Base-by-base conservation (phyloP, 64 coral and sea anemone species). In the Pocillopora damicornis region DNA sequence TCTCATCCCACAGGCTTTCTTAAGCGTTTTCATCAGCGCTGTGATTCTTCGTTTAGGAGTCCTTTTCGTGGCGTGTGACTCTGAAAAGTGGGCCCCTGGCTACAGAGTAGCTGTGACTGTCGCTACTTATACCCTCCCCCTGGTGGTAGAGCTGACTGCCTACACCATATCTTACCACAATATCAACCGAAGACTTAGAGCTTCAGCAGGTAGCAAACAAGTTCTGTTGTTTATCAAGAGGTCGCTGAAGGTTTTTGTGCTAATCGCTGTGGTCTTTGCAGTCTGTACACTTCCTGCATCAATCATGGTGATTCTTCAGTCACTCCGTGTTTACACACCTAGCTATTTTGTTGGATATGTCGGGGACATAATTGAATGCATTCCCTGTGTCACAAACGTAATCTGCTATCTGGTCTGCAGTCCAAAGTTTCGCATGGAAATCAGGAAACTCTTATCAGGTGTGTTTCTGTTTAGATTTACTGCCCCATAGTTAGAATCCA, bases 41-140 rank as follows among this genome's bases (percentile, higher is more conserved):
- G 25, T 81, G 59, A 81, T 81, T n/a, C 79, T 81, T 15, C 79
- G 79, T 4, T 9, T 81, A 11, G 79, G 79, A 1, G 79, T 81
- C 35, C 60, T 81, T 25, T 64, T 81, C 60, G 79, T 81, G 15
- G 79, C 79, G 59, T 81, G 79, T 17, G 79, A 81, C 20, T 25
- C 79, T 14, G 79, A 81, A 14, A 81, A 81, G 79, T 81, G 79
- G 79, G 79, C 79, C 14, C 79, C 79, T 8, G 79, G 79, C n/a
- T 81, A 81, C 25, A 25, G 79, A 63, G 4, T 81, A 14, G 79
- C 79, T 35, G 79, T 81, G 79, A 81, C 79, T 36, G 58, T 37
- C 6, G 26, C 79, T 60, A 81, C 79, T 81, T 81, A 81, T 15
- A 81, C 60, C 30, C 79, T 81, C 11, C 79, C 79, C 26, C 60